Conservation (phyloP, 2,113 vertebrate species). For the Platysternon megacephalum region DNA sequence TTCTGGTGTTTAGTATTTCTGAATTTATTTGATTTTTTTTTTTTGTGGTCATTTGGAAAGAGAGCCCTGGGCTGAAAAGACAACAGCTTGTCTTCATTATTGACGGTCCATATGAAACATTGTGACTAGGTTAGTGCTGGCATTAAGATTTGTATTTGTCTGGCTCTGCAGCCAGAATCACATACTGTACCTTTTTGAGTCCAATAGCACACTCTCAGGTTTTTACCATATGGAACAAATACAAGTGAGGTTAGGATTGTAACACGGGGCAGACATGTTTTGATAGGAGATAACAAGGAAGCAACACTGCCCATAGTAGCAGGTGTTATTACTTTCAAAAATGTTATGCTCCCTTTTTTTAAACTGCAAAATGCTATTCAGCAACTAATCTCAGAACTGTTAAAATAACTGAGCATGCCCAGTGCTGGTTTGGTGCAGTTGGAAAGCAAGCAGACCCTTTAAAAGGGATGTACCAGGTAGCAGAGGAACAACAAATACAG, state of each 20-base stretch:
- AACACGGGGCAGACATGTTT: not conserved
- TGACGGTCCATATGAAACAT: not conserved
- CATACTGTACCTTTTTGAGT: not conserved
- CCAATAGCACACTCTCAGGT: fast-evolving
- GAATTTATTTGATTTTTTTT: not conserved
- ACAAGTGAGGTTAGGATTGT: not conserved
- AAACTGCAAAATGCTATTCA: not conserved
- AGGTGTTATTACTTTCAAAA: not conserved
- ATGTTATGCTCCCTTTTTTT: not conserved
- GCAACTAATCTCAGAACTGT: not conserved
- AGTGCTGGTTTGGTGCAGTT: not conserved
- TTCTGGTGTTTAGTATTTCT: not conserved
- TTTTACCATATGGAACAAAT: not conserved
- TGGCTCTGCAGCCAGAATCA: not conserved
- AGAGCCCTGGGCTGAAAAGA: not conserved
- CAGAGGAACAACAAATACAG: not conserved
- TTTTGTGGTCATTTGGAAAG: not conserved
- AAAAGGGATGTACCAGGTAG: not conserved
- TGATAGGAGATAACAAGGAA: not conserved
- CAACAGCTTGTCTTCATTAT: fast-evolving
- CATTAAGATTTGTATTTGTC: not conserved
- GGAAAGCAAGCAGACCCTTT: not conserved
- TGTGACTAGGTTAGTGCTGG: not conserved
- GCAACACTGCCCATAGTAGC: not conserved
- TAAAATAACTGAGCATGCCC: not conserved